Percentiles rank a stretch among this genome's conserved stretches.
phyloP scores from a whole-genome alignment of 2,113 vertebrate species.

The Lophochroa leadbeateri region DNA sequence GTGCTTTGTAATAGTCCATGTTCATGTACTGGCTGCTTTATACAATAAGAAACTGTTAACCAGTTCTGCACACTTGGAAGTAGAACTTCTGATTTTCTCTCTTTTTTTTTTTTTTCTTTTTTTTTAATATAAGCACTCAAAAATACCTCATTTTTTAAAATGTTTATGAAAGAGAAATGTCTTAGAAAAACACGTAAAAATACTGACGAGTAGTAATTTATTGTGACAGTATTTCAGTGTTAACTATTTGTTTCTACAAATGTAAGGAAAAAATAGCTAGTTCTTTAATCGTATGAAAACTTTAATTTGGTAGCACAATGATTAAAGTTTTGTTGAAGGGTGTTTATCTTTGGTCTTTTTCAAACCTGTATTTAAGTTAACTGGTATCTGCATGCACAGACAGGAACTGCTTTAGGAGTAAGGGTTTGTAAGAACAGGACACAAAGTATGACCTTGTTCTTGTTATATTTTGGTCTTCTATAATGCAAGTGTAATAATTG shows the following conservation, averaged over 20 bases:
- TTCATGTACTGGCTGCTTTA: neutral
- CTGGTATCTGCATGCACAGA: neutral
- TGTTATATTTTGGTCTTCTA: neutral
- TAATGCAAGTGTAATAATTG: neutral
- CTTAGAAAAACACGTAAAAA: slow-evolving; percentile 21
- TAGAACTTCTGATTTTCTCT: neutral
- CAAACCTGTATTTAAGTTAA: neutral
- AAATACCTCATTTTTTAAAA: slow-evolving; percentile 23
- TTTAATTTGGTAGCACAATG: neutral
- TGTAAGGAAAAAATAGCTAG: neutral
- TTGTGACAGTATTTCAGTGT: neutral
- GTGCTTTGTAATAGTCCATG: neutral
- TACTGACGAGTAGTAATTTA: neutral
- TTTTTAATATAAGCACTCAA: neutral
- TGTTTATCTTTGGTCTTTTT: neutral
- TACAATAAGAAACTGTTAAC: neutral
- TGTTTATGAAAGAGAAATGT: slow-evolving; percentile 36
- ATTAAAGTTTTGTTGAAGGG: neutral
- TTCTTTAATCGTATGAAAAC: neutral
- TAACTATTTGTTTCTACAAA: neutral
- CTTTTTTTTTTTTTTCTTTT: neutral
- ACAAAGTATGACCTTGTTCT: neutral
- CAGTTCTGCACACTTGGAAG: neutral
- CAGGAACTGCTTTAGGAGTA: neutral
- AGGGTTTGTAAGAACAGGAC: neutral